phyloP scores from a whole-genome alignment of 2,888 invertebrate genomes.

The Syrista parreyssii region DNA sequence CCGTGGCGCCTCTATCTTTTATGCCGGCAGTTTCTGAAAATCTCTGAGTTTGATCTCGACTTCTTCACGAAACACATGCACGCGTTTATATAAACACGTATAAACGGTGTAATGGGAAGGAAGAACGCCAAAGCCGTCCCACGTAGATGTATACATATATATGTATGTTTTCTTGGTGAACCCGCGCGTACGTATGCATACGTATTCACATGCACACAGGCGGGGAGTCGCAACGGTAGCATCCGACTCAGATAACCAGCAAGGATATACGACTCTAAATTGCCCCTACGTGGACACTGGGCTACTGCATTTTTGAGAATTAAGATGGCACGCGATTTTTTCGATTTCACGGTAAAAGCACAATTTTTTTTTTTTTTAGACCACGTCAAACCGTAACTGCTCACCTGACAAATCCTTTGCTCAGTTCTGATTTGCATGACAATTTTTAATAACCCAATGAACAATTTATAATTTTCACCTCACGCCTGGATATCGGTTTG shows the following conservation, averaged over 20 bases:
- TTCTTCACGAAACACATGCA: conserved; percentile 20
- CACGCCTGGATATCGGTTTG: too few relatives aligned
- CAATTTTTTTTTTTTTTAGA: too few relatives aligned
- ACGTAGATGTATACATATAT: neutral
- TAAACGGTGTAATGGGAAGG: conserved; percentile 38
- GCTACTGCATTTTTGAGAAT: conserved; percentile 62
- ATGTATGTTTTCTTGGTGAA: neutral
- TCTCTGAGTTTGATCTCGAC: conserved; percentile 54
- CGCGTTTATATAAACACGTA: conserved; percentile 53
- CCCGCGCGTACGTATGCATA: neutral
- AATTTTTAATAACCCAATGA: too few relatives aligned
- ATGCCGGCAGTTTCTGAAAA: conserved; percentile 56
- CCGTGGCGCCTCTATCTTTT: conserved; percentile 61
- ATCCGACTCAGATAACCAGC: conserved; percentile 53
- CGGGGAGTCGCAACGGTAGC: conserved; percentile 50
- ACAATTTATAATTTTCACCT: too few relatives aligned
- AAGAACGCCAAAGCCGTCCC: too few relatives aligned
- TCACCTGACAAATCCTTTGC: too few relatives aligned
- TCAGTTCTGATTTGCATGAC: too few relatives aligned
- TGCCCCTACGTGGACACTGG: conserved; percentile 51
- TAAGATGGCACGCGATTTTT: conserved; percentile 45
- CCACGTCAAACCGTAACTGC: too few relatives aligned
- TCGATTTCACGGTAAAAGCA: neutral
- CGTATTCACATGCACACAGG: neutral
- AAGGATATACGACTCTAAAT: conserved; percentile 53